phyloP scores from a whole-genome alignment of 1,140 invertebrate genomes.

The Trigoniulus corallinus region DNA sequence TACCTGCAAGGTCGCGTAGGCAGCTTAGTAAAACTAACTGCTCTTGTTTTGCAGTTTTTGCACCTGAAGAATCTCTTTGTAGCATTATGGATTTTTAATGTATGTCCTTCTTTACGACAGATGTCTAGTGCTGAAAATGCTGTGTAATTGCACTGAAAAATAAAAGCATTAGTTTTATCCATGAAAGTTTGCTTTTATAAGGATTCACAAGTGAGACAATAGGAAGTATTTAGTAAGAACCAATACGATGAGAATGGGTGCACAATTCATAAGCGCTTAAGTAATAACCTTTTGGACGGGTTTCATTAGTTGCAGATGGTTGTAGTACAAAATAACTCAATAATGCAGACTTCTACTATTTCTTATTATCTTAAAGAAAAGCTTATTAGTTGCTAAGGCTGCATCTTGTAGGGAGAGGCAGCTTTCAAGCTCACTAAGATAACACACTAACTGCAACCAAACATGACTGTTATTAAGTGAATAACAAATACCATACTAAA shows the following conservation, averaged over 20 bases:
- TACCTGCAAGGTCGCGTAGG: conserved; percentile 51
- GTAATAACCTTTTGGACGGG: no score
- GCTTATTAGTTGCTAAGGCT: no score
- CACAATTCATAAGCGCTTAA: no score
- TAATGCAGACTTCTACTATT: no score
- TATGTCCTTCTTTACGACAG: conserved; percentile 66
- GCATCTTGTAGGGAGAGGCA: no score
- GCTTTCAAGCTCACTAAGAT: no score
- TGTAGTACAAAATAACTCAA: neutral
- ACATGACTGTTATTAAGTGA: no score
- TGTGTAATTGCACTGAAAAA: conserved; percentile 61
- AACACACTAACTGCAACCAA: no score
- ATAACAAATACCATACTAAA: no score
- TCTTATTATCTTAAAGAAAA: no score
- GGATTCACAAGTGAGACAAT: neutral
- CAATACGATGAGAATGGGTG: no score
- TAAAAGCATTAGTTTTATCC: conserved; percentile 10
- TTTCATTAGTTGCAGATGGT: neutral
- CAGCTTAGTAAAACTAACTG: conserved; percentile 52
- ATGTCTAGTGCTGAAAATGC: conserved; percentile 63
- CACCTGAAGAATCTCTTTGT: conserved; percentile 84
- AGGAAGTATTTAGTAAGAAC: no score
- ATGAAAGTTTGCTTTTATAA: neutral
- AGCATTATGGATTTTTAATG: conserved; percentile 48
- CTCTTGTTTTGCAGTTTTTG: conserved; percentile 64